Evolutionary conservation across 2,113 vertebrate genomes (phyloP), one percentile per base, ranked within the genome.

Genomic region (Erythrocercus mccallii): DNA sequence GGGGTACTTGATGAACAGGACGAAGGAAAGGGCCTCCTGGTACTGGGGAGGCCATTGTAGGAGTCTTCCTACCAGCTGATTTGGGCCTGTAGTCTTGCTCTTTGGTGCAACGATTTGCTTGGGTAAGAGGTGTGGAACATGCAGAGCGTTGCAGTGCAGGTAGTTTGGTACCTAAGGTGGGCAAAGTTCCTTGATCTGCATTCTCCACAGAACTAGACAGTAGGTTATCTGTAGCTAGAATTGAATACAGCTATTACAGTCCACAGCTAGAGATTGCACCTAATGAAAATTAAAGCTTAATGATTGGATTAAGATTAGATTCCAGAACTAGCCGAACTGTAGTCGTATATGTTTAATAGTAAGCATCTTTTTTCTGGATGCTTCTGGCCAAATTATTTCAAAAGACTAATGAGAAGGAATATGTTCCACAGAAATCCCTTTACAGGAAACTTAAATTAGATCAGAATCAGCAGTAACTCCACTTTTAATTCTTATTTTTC

Each of bases 1-100:
- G 98, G 37, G 99, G 99, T 42, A 99, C 98, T n/a, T 99, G 99
- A 96, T 99, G 99, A 92, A 99, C 96, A 23, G 99, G 99, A 78
- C 99, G 98, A 85, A 99, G 98, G 35, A 98, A 99, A 80, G 99
- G 97, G 25, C 99, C 98, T 80, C 98, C 97, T 42, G 98, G 97
- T 64, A 99, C 98, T 47, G 98, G 98, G 69, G 99, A 98, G 62
- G 98, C 97, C 96, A 99, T 96, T 35, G 98, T 97, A 53, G 99
- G 98, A 35, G 98, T 98, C 96, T 98, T 99, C 73, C 98, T 99
- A 83, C 99, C 99, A 77, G 98, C 82, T 57, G 97, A 95, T 96
- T 98, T 97, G 97, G 98, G 97, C 97, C 98, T 97, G 92, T 98
- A 98, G 89, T 99, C 99, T 94, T 98, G 98, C 81, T 99, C 99